phyloP scores from a whole-genome alignment of 2,888 invertebrate species.

The Eurois occulta region DNA sequence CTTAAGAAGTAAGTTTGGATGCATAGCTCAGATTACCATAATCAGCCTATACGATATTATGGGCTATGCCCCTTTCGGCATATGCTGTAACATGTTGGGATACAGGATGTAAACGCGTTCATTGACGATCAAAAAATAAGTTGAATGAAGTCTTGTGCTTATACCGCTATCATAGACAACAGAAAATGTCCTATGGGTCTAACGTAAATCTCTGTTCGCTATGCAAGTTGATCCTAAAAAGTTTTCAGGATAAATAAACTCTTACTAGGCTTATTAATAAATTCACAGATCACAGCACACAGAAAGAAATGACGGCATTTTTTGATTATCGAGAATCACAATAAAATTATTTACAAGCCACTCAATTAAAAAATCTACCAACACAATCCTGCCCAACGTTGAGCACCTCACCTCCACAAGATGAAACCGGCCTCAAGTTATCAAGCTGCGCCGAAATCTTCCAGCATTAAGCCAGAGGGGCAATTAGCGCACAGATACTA shows the following conservation, averaged over 20 bases:
- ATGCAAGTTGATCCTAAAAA: neutral
- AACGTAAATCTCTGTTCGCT: neutral
- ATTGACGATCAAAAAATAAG: neutral
- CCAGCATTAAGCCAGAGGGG: constrained; percentile 76
- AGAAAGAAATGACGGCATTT: neutral
- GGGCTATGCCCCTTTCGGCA: neutral
- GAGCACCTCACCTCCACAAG: constrained; percentile 30
- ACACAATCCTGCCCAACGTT: constrained; percentile 34
- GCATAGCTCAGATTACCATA: neutral
- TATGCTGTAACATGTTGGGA: neutral
- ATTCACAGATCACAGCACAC: neutral
- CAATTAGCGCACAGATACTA: constrained; percentile 79
- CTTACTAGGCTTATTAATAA: neutral
- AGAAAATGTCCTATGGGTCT: neutral
- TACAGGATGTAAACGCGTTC: neutral
- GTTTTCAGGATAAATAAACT: neutral
- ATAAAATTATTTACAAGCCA: neutral
- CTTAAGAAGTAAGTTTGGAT: neutral
- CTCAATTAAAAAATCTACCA: neutral
- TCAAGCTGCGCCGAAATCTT: constrained; percentile 65
- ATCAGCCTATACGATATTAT: neutral
- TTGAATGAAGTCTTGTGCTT: neutral
- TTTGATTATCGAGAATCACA: neutral
- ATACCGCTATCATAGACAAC: neutral
- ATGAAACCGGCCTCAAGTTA: constrained; percentile 60